These are phyloP conservation scores for Epicampocera succincta DNA, from an alignment of 2,888 invertebrate species.

Conservation along the genomic window DNA sequence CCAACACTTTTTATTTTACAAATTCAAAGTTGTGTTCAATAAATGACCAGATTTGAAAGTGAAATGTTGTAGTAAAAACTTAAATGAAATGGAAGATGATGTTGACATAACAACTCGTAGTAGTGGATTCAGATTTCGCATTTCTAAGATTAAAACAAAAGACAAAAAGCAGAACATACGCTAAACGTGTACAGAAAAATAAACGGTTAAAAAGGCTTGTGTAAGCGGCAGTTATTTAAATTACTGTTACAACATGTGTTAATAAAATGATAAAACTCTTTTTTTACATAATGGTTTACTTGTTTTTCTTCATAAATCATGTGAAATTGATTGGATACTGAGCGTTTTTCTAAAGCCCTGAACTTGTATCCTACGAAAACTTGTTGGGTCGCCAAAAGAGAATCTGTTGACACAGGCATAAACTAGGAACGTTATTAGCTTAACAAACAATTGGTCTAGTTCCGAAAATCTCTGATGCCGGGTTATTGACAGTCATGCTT, in stretches of 20 bases:
- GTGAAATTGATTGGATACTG: too few relatives aligned
- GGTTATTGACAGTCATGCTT: too few relatives aligned
- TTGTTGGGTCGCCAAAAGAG: too few relatives aligned
- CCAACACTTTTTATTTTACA: constrained; percentile 8
- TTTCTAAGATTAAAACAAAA: constrained; percentile 2
- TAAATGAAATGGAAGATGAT: constrained; percentile 39
- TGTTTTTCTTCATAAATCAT: too few relatives aligned
- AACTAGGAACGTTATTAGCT: too few relatives aligned
- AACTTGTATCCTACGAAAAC: too few relatives aligned
- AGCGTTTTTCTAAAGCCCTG: too few relatives aligned
- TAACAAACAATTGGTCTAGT: too few relatives aligned
- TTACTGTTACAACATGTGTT: too few relatives aligned
- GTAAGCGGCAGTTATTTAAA: neutral
- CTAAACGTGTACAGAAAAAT: neutral
- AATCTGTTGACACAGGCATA: too few relatives aligned
- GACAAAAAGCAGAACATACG: neutral
- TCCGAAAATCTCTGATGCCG: too few relatives aligned
- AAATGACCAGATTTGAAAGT: constrained; percentile 59
- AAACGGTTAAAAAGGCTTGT: neutral
- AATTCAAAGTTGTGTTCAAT: constrained; percentile 17
- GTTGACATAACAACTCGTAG: constrained; percentile 62
- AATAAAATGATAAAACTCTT: neutral
- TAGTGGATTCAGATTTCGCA: constrained; percentile 18
- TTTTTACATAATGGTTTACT: too few relatives aligned
- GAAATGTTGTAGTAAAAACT: constrained; percentile 51